Evolutionary conservation across 2,888 invertebrate genomes (phyloP), one percentile per base, ranked within the genome.

Genomic region (Rhodophaea formosa): DNA sequence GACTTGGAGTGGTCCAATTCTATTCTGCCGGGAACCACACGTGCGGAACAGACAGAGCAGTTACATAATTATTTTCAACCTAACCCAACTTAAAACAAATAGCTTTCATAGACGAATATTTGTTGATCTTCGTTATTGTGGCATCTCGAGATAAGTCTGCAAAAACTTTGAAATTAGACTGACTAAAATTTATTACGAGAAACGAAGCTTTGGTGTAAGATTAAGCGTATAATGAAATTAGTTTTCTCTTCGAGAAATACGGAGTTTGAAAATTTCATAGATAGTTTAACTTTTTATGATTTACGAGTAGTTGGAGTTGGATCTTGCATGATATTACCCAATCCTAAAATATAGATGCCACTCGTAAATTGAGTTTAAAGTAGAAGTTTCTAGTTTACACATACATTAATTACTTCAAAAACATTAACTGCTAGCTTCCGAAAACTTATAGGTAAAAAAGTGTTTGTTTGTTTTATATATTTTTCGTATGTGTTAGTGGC

Each of bases 211-310:
- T 63, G 16, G 35, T 55, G 32, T 61, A 67, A 58, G 51, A 35
- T 54, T 54, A 45, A 64, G 59, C 56, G 62, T 63, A 66, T 65
- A 65, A 68, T 69, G 62, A 68, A 71, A 71, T 71, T 68, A 70
- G 67, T 68, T 73, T 69, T 68, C 65, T 65, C 62, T 67, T 62
- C 64, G 61, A 65, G 60, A 63, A 63, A 62, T 60, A 54, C 44
- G n/a, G 63, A 60, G 63, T 70, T 67, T 68, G 65, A 67, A 64
- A 70, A 59, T 65, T 67, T 59, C 62, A 57, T 57, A 62, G 51
- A 59, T 62, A 65, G 60, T 51, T 45, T 42, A 58, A 64, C 62
- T 55, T 62, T 68, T 61, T 51, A 46, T 67, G 29, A 29, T 39
- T 12, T 53, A 23, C 23, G n/a, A n/a, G n/a, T n/a, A n/a, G n/a